Evolutionary conservation across 2,888 invertebrate species (phyloP).

Genomic region (Cephus pygmeus): DNA sequence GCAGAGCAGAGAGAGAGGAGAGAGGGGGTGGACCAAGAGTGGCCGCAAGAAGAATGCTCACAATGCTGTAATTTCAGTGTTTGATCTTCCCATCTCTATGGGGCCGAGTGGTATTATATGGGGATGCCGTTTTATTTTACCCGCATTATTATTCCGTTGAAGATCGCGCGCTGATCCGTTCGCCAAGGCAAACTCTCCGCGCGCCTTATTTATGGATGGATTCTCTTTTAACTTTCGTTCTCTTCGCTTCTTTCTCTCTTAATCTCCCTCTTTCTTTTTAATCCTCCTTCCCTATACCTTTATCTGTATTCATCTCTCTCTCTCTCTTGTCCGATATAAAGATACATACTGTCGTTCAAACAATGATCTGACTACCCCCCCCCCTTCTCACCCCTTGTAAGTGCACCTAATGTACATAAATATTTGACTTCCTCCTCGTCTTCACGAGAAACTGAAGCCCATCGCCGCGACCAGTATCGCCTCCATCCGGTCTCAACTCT

Average conservation of each 20-base stretch:
- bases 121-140: constrained; percentile 59
- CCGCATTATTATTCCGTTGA: constrained; percentile 66
- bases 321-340: neutral
- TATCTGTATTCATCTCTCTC: constrained; percentile 5
- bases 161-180: constrained; percentile 63
- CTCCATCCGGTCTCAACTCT: neutral
- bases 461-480: neutral
- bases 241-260: constrained; percentile 14
- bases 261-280: neutral
- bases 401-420: neutral
- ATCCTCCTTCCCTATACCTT: constrained; percentile 12
- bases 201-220: constrained; percentile 63
- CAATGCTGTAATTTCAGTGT: constrained; percentile 65
- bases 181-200: constrained; percentile 47
- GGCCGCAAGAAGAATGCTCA: constrained; percentile 57
- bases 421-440: constrained; percentile 11
- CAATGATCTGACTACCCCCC: constrained; percentile 37
- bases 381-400: constrained; percentile 11
- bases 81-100: constrained; percentile 62
- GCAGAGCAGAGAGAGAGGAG: constrained; percentile 17
- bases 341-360: neutral
- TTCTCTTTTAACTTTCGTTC: constrained; percentile 63
- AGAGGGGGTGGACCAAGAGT: constrained; percentile 26
- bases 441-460: neutral
- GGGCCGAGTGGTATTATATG: constrained; percentile 52